A percentile compares a stretch with the other conserved stretches of the same genome.
Evolutionary conservation across 2,888 invertebrate genomes (phyloP).

Genomic region (Pharmacophagus antenor): DNA sequence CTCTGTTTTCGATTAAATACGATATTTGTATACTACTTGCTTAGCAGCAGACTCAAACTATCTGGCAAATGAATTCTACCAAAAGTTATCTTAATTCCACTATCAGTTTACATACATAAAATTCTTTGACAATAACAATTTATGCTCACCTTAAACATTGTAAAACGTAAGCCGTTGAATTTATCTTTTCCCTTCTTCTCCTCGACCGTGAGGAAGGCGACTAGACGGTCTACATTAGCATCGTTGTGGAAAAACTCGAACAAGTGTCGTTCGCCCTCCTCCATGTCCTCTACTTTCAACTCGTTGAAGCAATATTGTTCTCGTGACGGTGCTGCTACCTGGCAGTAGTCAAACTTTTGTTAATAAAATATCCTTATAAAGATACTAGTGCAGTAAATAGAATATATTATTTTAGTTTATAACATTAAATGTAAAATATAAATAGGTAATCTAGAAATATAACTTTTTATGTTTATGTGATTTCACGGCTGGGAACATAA

Average conservation of each 20-base stretch:
- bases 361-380: background rate
- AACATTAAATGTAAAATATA: background rate
- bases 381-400: no score
- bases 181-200: slow-evolving; percentile 93
- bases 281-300: slow-evolving; percentile 75
- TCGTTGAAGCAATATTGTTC: slow-evolving; percentile 83
- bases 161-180: slow-evolving; percentile 85
- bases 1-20: no score
- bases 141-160: slow-evolving; percentile 86
- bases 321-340: slow-evolving; percentile 85
- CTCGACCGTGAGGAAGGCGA: slow-evolving; percentile 88
- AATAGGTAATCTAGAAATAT: no score
- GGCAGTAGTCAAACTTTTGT: slow-evolving; percentile 19
- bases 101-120: no score
- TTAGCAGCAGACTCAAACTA: no score
- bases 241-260: slow-evolving; percentile 84
- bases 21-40: no score
- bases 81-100: no score
- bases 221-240: slow-evolving; percentile 84
- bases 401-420: background rate
- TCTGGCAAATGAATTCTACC: no score
- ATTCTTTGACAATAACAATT: background rate
- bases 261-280: slow-evolving; percentile 83
- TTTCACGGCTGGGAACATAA: background rate
- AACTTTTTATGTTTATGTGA: no score